A percentile compares a stretch with the other conserved stretches of the same genome.
phyloP scores from a whole-genome alignment of 2,797 vertebrate genomes.

The Ptychobarbus kaznakovi region DNA sequence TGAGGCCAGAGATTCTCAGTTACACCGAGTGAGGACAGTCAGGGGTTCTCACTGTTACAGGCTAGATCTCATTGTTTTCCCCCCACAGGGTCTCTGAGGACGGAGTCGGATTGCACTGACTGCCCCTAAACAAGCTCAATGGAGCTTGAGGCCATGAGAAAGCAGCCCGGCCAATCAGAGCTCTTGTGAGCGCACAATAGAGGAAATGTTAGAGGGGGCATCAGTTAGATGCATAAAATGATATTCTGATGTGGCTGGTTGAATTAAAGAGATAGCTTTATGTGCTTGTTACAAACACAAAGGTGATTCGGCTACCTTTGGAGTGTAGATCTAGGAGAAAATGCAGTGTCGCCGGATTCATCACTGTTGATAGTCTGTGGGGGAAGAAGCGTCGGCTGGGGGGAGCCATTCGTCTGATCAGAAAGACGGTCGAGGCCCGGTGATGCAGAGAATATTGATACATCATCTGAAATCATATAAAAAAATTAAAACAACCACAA shows the following conservation, averaged over 20 bases:
- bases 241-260: slow-evolving; percentile 1
- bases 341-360: slow-evolving; percentile 63
- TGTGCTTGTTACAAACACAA: not conserved
- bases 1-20: slow-evolving; percentile 32
- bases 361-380: slow-evolving; percentile 65
- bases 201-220: slow-evolving; percentile 22
- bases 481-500: not conserved
- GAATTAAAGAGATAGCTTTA: slow-evolving; percentile 29
- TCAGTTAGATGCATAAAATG: slow-evolving; percentile 28
- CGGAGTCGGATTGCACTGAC: slow-evolving; percentile 47
- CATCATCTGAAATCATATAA: slow-evolving; percentile 69
- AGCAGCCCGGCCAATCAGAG: slow-evolving; percentile 30
- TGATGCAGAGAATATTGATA: slow-evolving; percentile 69
- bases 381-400: slow-evolving; percentile 57
- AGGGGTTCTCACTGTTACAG: not conserved
- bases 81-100: slow-evolving; percentile 32
- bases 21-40: slow-evolving; percentile 28
- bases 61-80: slow-evolving; percentile 6
- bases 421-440: slow-evolving; percentile 69
- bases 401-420: slow-evolving; percentile 69
- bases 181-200: slow-evolving; percentile 49
- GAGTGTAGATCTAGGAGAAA: slow-evolving; percentile 84
- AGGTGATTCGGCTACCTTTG: slow-evolving; percentile 80
- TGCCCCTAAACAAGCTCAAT: slow-evolving; percentile 23
- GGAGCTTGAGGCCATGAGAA: slow-evolving; percentile 44